A percentile compares a stretch with the other conserved stretches of the same genome.
These are phyloP conservation scores for Trichogramma dendrolimi DNA, from an alignment of 2,888 invertebrate genomes.

Conservation along the genomic window DNA sequence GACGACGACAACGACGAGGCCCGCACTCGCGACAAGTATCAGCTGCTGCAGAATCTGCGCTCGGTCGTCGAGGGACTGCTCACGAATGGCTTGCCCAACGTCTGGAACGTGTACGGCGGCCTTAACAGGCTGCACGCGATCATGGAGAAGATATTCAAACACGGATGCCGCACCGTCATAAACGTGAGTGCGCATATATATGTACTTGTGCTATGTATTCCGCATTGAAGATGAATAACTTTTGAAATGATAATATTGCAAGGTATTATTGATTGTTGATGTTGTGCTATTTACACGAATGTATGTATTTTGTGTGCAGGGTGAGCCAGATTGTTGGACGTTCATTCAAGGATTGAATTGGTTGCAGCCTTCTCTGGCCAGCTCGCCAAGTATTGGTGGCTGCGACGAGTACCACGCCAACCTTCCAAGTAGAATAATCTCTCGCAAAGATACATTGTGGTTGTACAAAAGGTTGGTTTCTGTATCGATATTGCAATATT, in stretches of 20 bases:
- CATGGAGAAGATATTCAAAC: constrained; percentile 58
- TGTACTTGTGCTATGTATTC: too few relatives aligned
- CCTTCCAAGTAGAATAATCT: constrained; percentile 52
- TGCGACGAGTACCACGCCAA: constrained; percentile 45
- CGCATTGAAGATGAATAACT: too few relatives aligned
- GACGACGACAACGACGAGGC: constrained; percentile 36
- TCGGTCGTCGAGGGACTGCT: constrained; percentile 59
- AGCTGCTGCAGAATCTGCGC: constrained; percentile 56
- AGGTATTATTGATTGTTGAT: not conserved
- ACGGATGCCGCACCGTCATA: constrained; percentile 52
- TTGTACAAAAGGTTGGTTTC: constrained; percentile 50
- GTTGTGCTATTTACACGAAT: not conserved
- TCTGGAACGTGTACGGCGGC: constrained; percentile 62
- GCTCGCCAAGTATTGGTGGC: constrained; percentile 53
- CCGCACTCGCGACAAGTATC: constrained; percentile 50
- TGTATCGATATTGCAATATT: not conserved
- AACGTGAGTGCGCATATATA: not conserved
- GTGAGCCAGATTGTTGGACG: constrained; percentile 55
- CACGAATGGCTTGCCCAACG: constrained; percentile 57
- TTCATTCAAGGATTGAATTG: constrained; percentile 62
- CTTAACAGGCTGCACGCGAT: constrained; percentile 57
- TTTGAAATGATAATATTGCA: not conserved
- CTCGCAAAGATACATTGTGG: constrained; percentile 58
- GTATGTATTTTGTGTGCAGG: constrained; percentile 46
- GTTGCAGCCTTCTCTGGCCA: constrained; percentile 57